These are phyloP conservation scores for Chelon labrosus DNA, from an alignment of 2,797 vertebrate species.

Conservation along the genomic window DNA sequence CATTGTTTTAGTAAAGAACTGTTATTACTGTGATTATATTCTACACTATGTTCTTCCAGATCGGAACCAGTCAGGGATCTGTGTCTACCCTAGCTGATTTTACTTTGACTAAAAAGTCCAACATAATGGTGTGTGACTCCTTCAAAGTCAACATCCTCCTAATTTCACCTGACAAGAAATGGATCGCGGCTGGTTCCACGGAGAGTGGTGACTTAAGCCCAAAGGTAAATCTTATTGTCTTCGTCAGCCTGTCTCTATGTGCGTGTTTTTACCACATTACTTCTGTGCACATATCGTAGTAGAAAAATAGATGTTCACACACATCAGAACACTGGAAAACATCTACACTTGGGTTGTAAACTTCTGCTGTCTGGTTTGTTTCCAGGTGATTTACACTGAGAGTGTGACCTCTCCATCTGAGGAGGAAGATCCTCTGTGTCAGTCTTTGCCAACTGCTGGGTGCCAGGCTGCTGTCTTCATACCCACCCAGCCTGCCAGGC, in stretches of 20 bases:
- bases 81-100: conserved; percentile 70
- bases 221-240: conserved; percentile 75
- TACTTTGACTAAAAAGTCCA: conserved; percentile 68
- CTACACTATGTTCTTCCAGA: conserved; percentile 52
- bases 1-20: background rate
- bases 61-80: conserved; percentile 73
- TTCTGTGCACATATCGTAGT: conserved; percentile 4
- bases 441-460: conserved; percentile 65
- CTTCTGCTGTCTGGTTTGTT: conserved; percentile 11
- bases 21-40: background rate
- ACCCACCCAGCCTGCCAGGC: conserved; percentile 78
- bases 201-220: conserved; percentile 68
- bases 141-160: conserved; percentile 74
- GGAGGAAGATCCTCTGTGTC: conserved; percentile 70
- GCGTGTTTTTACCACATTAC: conserved; percentile 27
- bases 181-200: conserved; percentile 70
- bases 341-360: background rate
- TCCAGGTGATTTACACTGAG: conserved; percentile 78
- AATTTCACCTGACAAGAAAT: conserved; percentile 81
- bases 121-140: conserved; percentile 65
- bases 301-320: conserved; percentile 8
- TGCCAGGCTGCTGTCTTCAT: conserved; percentile 81
- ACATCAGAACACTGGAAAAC: conserved; percentile 1
- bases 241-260: conserved; percentile 21
- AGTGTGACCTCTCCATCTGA: conserved; percentile 73